A percentile compares a stretch with the other conserved stretches of the same genome.
Evolutionary conservation across 2,888 invertebrate genomes (phyloP).

Genomic region (Drosophila stalkeri): DNA sequence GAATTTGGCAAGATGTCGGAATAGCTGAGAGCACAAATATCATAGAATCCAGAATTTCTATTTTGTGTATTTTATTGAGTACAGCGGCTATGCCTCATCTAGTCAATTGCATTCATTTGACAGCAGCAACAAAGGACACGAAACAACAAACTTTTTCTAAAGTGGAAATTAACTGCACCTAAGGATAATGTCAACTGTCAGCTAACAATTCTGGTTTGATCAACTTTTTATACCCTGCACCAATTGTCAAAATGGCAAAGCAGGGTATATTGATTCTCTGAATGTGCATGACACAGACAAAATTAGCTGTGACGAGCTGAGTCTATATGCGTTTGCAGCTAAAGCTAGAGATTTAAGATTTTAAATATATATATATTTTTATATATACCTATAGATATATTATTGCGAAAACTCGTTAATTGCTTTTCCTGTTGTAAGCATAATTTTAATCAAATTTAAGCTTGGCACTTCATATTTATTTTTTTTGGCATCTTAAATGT

Average conservation of each 20-base stretch:
- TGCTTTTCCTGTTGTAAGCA: too few relatives aligned
- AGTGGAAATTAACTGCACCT: not conserved
- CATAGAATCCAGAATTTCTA: slow-evolving; percentile 51
- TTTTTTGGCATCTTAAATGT: too few relatives aligned
- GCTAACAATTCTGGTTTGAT: not conserved
- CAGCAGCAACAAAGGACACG: slow-evolving; percentile 41
- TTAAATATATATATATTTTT: too few relatives aligned
- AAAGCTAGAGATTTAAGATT: too few relatives aligned
- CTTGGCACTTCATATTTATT: too few relatives aligned
- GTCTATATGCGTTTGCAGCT: too few relatives aligned
- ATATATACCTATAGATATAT: too few relatives aligned
- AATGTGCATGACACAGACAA: not conserved
- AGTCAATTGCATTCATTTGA: slow-evolving; percentile 83
- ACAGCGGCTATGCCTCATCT: slow-evolving; percentile 85
- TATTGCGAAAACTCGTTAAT: too few relatives aligned
- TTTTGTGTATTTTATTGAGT: slow-evolving; percentile 62
- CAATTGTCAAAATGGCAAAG: not conserved
- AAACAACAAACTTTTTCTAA: not conserved
- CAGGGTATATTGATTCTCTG: not conserved
- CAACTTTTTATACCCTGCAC: not conserved
- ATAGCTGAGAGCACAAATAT: slow-evolving; percentile 82
- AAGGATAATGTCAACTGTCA: not conserved
- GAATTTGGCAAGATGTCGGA: slow-evolving; percentile 85
- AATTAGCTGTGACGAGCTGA: not conserved
- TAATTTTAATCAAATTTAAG: too few relatives aligned